Base-by-base conservation (phyloP, 1,140 invertebrate genomes). In the Rhynchophorus ferrugineus region DNA sequence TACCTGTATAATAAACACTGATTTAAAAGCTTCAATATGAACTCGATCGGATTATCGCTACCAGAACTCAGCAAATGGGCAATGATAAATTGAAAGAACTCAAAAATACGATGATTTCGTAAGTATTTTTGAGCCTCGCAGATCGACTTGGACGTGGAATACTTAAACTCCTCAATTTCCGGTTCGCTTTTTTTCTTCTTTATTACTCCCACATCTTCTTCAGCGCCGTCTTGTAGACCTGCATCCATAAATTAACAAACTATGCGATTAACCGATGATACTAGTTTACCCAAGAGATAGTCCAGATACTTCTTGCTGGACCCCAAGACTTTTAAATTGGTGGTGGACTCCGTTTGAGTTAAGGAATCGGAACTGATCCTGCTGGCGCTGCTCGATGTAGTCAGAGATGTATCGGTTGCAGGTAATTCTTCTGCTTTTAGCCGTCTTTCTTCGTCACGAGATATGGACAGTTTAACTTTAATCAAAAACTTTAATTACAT, bases 51-150 rank as follows among this genome's bases (percentile, higher is more conserved):
- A 53, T 77, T 64, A 0, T 62, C 61, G 18, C 74, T 70, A 36
- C 66, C 61, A 11, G 67, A 61, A 2, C 68, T 61, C 9, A 73
- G 42, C 3, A 76, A 56, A 61, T 75, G 73, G 8, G 67, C 63
- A 20, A 73, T 67, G 2, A 76, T 55, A 55, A 74, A 76, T 49
- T 71, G 66, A 45, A 73, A 72, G 13, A 74, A 66, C 18, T 75
- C 69, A 41, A 65, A 69, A 38, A 75, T 71, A 17, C 64, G 70
- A 24, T 69, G 71, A 6, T 66, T 44, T 2, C 61, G 59, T 5
- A 75, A 44, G 48, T 73, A 75, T 3, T 52, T 50, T 17, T 65
- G 63, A 1, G 70, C 71, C 43, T 66, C 55, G 3, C 55, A 57
- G 60, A 61, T 66, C 11, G 66, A 45, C 29, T 57, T 57, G 1